Base-by-base conservation (phyloP, 2,797 vertebrate genomes). In the Cossypha polioptera region DNA sequence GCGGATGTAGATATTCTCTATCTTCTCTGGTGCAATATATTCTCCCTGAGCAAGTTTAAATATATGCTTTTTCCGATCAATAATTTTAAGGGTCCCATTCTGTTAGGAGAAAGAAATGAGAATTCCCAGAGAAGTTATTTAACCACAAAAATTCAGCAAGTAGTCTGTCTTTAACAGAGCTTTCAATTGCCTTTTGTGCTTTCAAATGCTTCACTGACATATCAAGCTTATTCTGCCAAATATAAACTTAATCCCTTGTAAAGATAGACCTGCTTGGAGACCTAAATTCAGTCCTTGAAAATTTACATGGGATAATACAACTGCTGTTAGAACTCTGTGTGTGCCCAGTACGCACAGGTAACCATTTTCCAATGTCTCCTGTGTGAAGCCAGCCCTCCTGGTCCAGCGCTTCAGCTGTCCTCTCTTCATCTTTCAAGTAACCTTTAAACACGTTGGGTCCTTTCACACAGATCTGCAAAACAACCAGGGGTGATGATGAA, bases 1-100 rank as follows among this genome's bases (percentile, higher is more conserved):
- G 86, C 99, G 98, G 89, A 99, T 99, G 83, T 99, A 99, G 98
- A 99, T 99, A 91, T 99, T 99, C 97, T 99, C 99, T 7, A 99
- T 99, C 98, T 99, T 99, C 98, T 99, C 99, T 0, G 99, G 99
- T 9, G 99, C 99, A 74, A 99, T 99, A 63, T 99, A 99, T 95
- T 99, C 99, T 76, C 99, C 99, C 98, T 99, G 99, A 71, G 99
- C 99, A 94, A 99, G 97, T 98, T 99, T 99, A 97, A 99, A 99
- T 96, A 99, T 99, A 91, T 99, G 99, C 97, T 99, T 99, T 97
- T 99, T 99, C 96, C 99, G 98, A 97, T 99, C 99, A 22, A 99
- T 99, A 80, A 99, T 99, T 98, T 99, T 99, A 94, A 99, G 98
- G 12, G 99, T 99, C 83, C 99, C 99, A 11, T 98, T 99, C 99